A percentile compares a stretch with the other conserved stretches of the same genome.
phyloP scores from a whole-genome alignment of 64 coral and sea anemone genomes.

The Porites australiensis region DNA sequence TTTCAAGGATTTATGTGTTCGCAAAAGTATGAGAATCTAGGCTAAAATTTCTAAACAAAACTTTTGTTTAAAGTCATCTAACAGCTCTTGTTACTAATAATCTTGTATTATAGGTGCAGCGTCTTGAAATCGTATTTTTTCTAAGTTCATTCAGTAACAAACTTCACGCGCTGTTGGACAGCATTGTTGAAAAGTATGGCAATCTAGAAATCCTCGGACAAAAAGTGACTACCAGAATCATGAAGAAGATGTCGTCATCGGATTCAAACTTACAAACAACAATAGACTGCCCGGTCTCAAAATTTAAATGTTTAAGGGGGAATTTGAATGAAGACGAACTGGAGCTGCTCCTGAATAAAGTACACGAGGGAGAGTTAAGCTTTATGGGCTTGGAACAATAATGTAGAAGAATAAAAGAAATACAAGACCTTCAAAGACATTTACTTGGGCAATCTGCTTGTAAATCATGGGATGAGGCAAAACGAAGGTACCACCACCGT shows the following conservation, averaged over 20 bases:
- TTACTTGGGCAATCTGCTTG: neutral
- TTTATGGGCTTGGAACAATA: neutral
- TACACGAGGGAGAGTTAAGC: neutral
- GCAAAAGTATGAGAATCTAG: no score
- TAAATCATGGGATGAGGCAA: constrained; percentile 27
- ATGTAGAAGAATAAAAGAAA: neutral
- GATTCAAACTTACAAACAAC: neutral
- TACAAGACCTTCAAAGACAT: neutral
- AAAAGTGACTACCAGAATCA: neutral
- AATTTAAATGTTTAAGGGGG: constrained; percentile 29
- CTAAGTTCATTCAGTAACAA: neutral
- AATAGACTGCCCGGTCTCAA: constrained; percentile 9
- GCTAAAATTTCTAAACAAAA: no score
- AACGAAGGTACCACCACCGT: neutral
- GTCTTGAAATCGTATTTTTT: constrained; percentile 12
- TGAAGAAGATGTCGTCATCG: neutral
- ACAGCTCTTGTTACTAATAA: no score
- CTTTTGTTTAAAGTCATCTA: no score
- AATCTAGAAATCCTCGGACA: neutral
- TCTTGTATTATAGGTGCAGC: neutral
- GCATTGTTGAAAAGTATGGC: neutral
- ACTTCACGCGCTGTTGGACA: neutral
- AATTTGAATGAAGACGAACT: neutral
- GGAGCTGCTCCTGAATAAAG: neutral
- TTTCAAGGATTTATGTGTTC: no score